Conservation (phyloP, 2,797 vertebrate genomes). For the Bradypodion ventrale region DNA sequence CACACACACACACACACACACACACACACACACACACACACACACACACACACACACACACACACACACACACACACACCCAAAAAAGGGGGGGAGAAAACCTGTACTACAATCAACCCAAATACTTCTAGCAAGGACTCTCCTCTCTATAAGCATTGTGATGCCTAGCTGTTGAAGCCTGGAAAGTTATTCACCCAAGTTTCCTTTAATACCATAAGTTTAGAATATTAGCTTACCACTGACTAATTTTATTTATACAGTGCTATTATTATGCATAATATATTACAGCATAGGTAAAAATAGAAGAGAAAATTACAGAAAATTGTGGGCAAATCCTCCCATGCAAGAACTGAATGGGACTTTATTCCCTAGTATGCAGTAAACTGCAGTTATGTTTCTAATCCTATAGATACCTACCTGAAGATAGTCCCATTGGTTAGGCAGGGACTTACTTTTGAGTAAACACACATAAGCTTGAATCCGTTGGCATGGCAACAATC, state of each 20-base stretch:
- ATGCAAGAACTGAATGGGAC: neutral
- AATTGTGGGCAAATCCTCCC: neutral
- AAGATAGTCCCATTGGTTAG: neutral
- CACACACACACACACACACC: no score
- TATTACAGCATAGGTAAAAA: neutral
- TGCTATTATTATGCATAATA: neutral
- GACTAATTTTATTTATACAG: neutral
- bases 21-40: no score
- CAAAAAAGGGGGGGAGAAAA: no score
- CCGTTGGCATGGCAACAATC: neutral
- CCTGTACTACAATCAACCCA: no score
- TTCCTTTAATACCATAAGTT: neutral
- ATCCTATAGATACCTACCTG: neutral
- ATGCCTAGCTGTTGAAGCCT: neutral
- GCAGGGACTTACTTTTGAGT: neutral
- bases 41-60: no score
- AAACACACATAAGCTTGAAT: neutral
- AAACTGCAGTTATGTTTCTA: neutral
- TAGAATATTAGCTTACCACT: no score
- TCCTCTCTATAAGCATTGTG: no score
- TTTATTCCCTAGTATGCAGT: neutral
- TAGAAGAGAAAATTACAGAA: neutral
- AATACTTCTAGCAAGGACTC: no score
- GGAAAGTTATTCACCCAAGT: neutral
- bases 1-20: no score